These are phyloP conservation scores for Theretra japonica DNA, from an alignment of 2,888 invertebrate species.

Conservation along the genomic window DNA sequence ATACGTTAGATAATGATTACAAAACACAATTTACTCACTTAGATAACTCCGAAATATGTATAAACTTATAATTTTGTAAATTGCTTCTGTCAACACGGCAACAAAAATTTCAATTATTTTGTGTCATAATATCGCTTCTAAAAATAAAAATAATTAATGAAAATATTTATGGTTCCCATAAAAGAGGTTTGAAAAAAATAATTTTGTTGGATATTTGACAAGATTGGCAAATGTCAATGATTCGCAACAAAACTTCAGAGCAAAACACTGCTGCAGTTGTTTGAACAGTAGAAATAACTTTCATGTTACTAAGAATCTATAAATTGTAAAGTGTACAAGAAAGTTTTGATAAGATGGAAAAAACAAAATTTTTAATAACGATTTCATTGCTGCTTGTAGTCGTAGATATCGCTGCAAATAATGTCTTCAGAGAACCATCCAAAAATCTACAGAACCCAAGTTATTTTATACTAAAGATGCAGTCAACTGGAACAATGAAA, in stretches of 20 bases:
- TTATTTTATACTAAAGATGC: constrained; percentile 9
- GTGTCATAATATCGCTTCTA: not conserved
- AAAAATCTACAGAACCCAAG: constrained; percentile 14
- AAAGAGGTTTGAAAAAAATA: not conserved
- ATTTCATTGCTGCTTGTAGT: not conserved
- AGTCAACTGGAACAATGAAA: not conserved
- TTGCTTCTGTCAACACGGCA: not conserved
- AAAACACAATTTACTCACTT: not conserved
- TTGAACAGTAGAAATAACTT: not conserved
- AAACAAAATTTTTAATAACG: not conserved
- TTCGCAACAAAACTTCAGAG: not conserved
- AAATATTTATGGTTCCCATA: not conserved
- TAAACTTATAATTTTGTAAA: constrained; percentile 20
- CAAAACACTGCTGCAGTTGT: not conserved
- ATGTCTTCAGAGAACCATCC: not conserved
- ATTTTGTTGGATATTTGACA: no score
- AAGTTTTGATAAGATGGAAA: not conserved
- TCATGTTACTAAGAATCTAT: not conserved
- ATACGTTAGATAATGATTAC: not conserved
- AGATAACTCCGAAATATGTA: not conserved
- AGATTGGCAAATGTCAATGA: not conserved
- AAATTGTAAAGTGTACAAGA: not conserved
- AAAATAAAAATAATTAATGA: not conserved
- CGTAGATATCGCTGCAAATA: not conserved
- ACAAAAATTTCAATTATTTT: not conserved